These are phyloP conservation scores for Drosophila paracracens DNA, from an alignment of 2,888 invertebrate species.

Conservation along the genomic window DNA sequence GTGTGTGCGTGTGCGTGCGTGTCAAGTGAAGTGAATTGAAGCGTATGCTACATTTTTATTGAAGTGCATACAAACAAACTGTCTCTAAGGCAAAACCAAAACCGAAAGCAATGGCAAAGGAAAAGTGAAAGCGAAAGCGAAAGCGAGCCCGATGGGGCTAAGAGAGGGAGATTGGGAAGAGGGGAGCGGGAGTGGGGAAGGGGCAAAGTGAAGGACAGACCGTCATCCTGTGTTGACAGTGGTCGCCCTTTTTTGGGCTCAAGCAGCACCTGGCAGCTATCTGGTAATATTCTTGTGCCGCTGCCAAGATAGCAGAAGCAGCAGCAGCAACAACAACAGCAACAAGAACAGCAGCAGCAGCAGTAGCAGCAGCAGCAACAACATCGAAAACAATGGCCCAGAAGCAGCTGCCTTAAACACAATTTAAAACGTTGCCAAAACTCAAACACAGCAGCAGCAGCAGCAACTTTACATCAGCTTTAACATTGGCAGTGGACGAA, in stretches of 20 bases:
- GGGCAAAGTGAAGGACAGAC: background rate
- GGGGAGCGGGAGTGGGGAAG: background rate
- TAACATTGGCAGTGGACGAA: slow-evolving; percentile 1
- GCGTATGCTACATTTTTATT: slow-evolving; percentile 77
- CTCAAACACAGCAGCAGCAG: background rate
- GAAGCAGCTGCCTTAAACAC: slow-evolving; percentile 45
- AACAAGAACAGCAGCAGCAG: background rate
- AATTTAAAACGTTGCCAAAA: slow-evolving; percentile 41
- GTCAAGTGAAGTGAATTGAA: slow-evolving; percentile 73
- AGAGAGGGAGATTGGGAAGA: too few relatives aligned
- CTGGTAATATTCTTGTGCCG: slow-evolving; percentile 58
- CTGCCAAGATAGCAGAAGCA: slow-evolving; percentile 9
- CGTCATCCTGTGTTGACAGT: slow-evolving; percentile 34
- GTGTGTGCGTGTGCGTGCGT: slow-evolving; percentile 37
- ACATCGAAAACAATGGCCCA: slow-evolving; percentile 18
- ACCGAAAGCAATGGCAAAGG: background rate
- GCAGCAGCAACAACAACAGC: background rate
- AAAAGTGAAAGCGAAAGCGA: background rate
- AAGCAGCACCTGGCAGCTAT: slow-evolving; percentile 30
- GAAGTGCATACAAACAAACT: slow-evolving; percentile 75
- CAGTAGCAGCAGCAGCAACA: background rate
- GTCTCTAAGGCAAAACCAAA: slow-evolving; percentile 38
- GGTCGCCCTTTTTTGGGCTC: slow-evolving; percentile 10
- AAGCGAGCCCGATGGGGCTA: background rate
- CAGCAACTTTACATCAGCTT: slow-evolving; percentile 17